Percentiles rank a stretch among this genome's conserved stretches.
These are phyloP conservation scores for Catostomus latipinnis DNA, from an alignment of 2,797 vertebrate species.

Conservation along the genomic window DNA sequence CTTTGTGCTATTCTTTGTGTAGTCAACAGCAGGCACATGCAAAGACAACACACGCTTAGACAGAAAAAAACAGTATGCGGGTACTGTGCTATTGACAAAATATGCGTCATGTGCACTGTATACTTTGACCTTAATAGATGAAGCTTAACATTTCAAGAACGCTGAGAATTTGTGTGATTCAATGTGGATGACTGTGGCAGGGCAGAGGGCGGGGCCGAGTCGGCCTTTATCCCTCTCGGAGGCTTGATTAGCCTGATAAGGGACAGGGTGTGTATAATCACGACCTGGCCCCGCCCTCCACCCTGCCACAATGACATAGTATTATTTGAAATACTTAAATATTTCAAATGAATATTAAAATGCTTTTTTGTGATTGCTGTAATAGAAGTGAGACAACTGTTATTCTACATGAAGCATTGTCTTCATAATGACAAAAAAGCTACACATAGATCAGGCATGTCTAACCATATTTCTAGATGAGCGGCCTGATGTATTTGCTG, in stretches of 20 bases:
- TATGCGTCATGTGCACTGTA: no score
- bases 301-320: background rate
- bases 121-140: background rate
- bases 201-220: no score
- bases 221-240: no score
- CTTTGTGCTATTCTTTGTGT: no score
- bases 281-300: no score
- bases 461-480: background rate
- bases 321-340: no score
- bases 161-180: background rate
- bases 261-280: no score
- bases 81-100: no score
- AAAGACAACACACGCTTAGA: background rate
- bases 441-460: background rate
- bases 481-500: slow-evolving; percentile 55
- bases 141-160: background rate
- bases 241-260: no score
- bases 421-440: background rate
- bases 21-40: no score
- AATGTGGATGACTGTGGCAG: no score
- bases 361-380: background rate
- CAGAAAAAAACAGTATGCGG: no score
- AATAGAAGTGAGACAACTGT: background rate
- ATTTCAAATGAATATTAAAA: background rate
- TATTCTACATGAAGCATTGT: background rate